Evolutionary conservation across 2,797 vertebrate species (phyloP).

Genomic region (Sebastes hopkinsi): DNA sequence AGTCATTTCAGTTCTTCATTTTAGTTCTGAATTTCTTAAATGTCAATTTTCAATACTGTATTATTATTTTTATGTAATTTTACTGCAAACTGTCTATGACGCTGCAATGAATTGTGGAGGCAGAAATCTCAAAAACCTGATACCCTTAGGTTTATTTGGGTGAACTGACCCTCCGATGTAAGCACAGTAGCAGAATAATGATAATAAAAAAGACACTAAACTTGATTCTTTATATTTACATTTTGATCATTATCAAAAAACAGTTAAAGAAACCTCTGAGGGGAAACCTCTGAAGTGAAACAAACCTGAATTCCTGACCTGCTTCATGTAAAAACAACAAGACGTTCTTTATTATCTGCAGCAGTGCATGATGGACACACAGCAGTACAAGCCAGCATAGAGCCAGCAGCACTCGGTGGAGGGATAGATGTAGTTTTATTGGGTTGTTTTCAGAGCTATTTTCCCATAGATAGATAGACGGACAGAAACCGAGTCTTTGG

Average conservation of each 20-base stretch:
- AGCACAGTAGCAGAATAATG: neutral
- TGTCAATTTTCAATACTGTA: neutral
- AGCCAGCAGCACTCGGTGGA: neutral
- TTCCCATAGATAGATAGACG: conserved; percentile 36
- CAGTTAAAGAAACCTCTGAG: no score
- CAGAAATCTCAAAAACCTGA: neutral
- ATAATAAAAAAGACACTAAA: neutral
- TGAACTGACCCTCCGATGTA: no score
- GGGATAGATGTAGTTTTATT: neutral
- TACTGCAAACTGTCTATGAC: neutral
- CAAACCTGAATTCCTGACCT: neutral
- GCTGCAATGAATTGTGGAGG: neutral
- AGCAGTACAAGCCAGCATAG: neutral
- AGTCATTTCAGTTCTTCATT: neutral
- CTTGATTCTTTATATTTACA: neutral
- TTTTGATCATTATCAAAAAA: neutral
- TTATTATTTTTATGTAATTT: no score
- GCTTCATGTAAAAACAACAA: neutral
- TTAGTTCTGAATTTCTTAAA: neutral
- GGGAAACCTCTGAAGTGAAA: neutral
- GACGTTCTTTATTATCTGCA: neutral
- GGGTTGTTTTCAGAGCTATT: conserved; percentile 16
- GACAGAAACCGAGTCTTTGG: conserved; percentile 3
- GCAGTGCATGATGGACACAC: neutral
- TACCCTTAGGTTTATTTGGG: neutral